Percentiles rank a stretch among this genome's conserved stretches.
phyloP scores from a whole-genome alignment of 2,113 vertebrate genomes.

The Strigops habroptila region DNA sequence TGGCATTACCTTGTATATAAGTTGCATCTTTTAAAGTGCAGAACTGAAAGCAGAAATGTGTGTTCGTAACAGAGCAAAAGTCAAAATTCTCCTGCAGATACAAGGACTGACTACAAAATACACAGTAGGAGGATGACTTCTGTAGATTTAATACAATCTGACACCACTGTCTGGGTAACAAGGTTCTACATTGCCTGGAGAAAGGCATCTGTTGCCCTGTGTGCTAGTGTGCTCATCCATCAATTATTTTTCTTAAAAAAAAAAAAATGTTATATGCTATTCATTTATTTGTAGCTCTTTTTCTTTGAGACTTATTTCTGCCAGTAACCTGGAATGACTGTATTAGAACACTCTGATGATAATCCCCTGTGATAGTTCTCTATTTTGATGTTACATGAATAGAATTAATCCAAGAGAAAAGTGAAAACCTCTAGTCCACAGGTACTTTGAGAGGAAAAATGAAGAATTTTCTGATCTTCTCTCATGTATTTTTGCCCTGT shows the following conservation, averaged over 20 bases:
- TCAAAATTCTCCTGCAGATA: neutral
- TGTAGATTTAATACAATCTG: constrained; percentile 48
- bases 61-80: neutral
- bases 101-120: neutral
- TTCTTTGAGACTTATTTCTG: neutral
- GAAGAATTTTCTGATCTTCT: neutral
- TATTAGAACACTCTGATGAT: neutral
- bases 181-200: constrained; percentile 47
- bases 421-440: neutral
- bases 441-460: neutral
- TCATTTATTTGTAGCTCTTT: neutral
- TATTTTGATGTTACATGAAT: neutral
- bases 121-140: constrained; percentile 18
- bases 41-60: neutral
- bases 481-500: neutral
- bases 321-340: neutral
- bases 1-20: constrained; percentile 1
- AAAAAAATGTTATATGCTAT: neutral
- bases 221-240: constrained; percentile 33
- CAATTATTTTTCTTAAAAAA: neutral
- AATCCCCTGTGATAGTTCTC: neutral
- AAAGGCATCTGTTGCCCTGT: constrained; percentile 32
- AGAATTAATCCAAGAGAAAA: neutral
- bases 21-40: constrained; percentile 17
- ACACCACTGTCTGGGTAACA: constrained; percentile 45